Evolutionary conservation across 2,113 vertebrate genomes (phyloP), one percentile per base, ranked within the genome.

Genomic region (Fregetta grallaria): DNA sequence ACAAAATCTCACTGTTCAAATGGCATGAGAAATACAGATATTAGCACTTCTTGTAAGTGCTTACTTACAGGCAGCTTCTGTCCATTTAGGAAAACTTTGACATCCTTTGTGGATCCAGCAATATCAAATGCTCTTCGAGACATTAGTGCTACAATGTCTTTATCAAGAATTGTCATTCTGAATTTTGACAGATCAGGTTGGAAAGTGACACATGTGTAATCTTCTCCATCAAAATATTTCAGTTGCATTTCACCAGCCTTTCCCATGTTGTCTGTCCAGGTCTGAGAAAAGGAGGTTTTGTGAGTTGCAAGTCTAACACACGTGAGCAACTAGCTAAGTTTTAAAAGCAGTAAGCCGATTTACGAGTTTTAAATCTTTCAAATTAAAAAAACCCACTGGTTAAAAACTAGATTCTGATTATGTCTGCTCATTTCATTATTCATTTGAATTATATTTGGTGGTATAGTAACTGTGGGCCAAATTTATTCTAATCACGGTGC

Each of bases 121-220:
- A 99, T 97, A 97, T 99, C 99, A 68, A 99, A 99, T 0, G 99
- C 99, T 93, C 99, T 98, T 91, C 99, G 98, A 92, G 99, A 98
- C 99, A 99, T 99, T 52, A 99, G 97, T 19, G 99, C 99, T 81
- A 99, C 98, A 3, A 99, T 99, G 96, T 99, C 99, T 94, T 98
- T 99, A 95, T 99, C 99, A 77, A 99, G 97, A 79, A 56, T 85
- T 70, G 97, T 98, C 99, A 99, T 99, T 97, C 99, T 99, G 97
- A 99, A 99, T 94, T 99, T 99, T 49, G 98, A 55, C 49, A 99
- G 98, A 97, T 99, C 99, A 40, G 99, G 99, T 47, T 98, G 98
- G 97, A 99, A 99, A 23, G 99, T 99, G 97, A 99, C 98, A 93
- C 99, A 99, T 2, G 99, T 99, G 95, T 96, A 99, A 95, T 99